A percentile compares a stretch with the other conserved stretches of the same genome.
These are phyloP conservation scores for Habroteleia sp. DNA, from an alignment of 2,888 invertebrate genomes.

Conservation along the genomic window DNA sequence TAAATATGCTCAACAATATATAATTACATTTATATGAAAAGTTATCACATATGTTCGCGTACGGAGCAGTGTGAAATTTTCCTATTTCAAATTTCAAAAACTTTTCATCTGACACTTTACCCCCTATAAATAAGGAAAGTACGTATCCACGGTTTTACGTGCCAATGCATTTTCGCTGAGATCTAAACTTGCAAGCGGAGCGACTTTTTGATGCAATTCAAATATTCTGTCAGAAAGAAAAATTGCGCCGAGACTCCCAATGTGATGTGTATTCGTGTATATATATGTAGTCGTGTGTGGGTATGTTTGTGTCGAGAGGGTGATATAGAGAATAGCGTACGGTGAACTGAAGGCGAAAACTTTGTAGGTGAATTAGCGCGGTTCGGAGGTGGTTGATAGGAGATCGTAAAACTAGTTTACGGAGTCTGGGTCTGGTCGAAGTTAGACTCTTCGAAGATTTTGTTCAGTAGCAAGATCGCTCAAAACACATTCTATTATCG, in stretches of 20 bases:
- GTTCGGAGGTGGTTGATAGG: conserved; percentile 70
- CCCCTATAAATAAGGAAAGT: conserved; percentile 53
- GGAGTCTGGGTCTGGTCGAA: conserved; percentile 66
- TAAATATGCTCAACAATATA: too few species aligned
- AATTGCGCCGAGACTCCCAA: conserved; percentile 33
- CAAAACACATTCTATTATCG: conserved; percentile 25
- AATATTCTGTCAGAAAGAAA: conserved; percentile 53
- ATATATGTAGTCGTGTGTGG: neutral
- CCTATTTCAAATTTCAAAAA: conserved; percentile 34
- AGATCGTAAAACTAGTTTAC: conserved; percentile 74
- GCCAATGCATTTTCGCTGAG: conserved; percentile 57
- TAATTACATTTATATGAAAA: too few species aligned
- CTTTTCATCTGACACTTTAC: conserved; percentile 51
- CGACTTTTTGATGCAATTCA: conserved; percentile 59
- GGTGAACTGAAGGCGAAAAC: conserved; percentile 62
- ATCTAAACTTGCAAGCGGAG: conserved; percentile 52
- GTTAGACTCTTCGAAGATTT: conserved; percentile 49
- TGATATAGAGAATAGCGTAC: conserved; percentile 37
- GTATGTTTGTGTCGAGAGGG: conserved; percentile 14
- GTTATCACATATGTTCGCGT: conserved; percentile 4
- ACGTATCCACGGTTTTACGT: conserved; percentile 54
- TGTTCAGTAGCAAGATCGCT: conserved; percentile 38
- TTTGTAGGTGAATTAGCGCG: conserved; percentile 70
- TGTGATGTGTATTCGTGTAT: conserved; percentile 12
- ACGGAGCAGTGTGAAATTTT: conserved; percentile 13